phyloP scores from a whole-genome alignment of 2,797 vertebrate species.

The Anas bernieri region DNA sequence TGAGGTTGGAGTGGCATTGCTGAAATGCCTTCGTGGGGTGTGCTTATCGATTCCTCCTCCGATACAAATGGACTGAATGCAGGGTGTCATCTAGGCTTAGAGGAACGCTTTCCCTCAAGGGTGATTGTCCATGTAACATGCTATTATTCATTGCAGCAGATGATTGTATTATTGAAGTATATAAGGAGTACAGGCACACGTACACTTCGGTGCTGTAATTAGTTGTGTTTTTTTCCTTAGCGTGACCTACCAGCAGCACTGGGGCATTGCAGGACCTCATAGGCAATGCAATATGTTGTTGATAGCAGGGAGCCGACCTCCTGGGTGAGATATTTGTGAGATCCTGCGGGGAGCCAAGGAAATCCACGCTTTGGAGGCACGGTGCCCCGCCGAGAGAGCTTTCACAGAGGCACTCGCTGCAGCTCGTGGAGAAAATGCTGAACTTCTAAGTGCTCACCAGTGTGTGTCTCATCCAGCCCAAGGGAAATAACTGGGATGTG shows the following conservation, averaged over 20 bases:
- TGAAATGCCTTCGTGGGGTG: not conserved
- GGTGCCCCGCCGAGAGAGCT: conserved; percentile 52
- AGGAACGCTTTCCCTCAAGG: not conserved
- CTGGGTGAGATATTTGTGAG: conserved; percentile 63
- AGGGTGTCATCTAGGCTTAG: not conserved
- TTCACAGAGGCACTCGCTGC: not conserved
- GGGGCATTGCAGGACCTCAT: not conserved
- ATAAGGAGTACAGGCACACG: not conserved
- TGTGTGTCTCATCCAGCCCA: conserved; percentile 42
- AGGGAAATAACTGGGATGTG: conserved; percentile 47
- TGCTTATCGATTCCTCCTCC: not conserved
- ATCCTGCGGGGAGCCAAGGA: conserved; percentile 58
- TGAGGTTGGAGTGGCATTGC: not conserved
- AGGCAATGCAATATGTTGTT: conserved; percentile 14
- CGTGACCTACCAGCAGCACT: conserved; percentile 17
- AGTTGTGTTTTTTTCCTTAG: not conserved
- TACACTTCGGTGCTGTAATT: conserved; percentile 31
- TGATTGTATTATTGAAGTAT: conserved; percentile 55
- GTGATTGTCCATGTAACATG: not conserved
- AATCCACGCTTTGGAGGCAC: conserved; percentile 47
- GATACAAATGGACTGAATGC: accelerated
- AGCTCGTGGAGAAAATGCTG: not conserved
- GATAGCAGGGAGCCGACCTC: conserved; percentile 26
- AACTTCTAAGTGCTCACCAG: conserved; percentile 55
- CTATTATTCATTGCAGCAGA: not conserved